phyloP scores from a whole-genome alignment of 2,888 invertebrate species.

The Plebejus anna region DNA sequence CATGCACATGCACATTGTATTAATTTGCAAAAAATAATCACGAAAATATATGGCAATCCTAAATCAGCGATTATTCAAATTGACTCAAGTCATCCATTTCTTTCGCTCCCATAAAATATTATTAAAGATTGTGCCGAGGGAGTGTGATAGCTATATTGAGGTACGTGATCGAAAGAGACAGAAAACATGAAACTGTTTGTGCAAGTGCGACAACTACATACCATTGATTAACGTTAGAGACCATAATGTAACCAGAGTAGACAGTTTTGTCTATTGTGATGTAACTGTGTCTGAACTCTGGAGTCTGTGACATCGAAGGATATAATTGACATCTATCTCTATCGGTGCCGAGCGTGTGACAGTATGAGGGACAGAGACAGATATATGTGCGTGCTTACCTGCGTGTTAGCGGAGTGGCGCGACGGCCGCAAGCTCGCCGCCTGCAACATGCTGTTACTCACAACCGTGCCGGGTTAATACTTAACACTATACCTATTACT shows the following conservation, averaged over 20 bases:
- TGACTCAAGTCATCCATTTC: no score
- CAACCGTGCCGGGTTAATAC: conserved; percentile 22
- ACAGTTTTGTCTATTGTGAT: no score
- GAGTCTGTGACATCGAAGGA: not conserved
- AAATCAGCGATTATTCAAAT: no score
- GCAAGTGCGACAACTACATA: not conserved
- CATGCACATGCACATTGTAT: not conserved
- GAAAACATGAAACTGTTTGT: not conserved
- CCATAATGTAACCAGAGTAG: no score
- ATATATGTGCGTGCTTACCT: not conserved
- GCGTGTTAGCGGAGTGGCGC: conserved; percentile 60
- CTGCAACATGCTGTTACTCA: conserved; percentile 45
- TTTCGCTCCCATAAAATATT: no score
- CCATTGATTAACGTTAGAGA: not conserved
- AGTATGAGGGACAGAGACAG: not conserved
- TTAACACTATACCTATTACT: not conserved
- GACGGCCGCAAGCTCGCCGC: conserved; percentile 63
- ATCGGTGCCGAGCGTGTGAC: not conserved
- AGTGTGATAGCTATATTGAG: no score
- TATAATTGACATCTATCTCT: not conserved
- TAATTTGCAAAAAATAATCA: not conserved
- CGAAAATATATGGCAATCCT: not conserved
- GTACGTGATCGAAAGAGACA: not conserved
- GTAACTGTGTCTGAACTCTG: no score
- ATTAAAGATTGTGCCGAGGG: no score